Percentiles rank a stretch among this genome's conserved stretches.
Conservation (phyloP, 2,888 invertebrate species). For the Oxycera nigricornis region DNA sequence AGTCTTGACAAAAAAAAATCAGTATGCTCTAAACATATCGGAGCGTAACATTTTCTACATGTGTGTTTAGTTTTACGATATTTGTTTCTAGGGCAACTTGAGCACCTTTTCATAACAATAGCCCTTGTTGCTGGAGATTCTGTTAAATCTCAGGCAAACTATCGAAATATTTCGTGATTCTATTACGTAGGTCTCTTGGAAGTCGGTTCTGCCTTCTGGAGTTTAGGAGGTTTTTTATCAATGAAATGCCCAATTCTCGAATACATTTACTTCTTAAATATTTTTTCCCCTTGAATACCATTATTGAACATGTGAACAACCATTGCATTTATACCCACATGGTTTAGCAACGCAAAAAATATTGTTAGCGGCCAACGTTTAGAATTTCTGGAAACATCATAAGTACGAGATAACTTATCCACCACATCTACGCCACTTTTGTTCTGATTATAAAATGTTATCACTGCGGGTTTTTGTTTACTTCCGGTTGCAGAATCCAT, state of each 20-base stretch:
- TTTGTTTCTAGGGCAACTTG: background rate
- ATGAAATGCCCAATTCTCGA: background rate
- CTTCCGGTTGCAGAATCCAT: background rate
- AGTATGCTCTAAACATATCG: too few relatives aligned
- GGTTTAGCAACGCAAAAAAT: background rate
- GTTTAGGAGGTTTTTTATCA: background rate
- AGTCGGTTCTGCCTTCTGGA: background rate
- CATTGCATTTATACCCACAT: background rate
- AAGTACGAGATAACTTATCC: background rate
- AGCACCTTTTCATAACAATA: background rate
- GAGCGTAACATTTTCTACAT: too few relatives aligned
- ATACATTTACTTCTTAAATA: background rate
- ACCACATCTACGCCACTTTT: slow-evolving; percentile 13
- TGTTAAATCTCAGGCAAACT: too few relatives aligned
- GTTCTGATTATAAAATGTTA: too few relatives aligned
- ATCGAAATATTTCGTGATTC: background rate
- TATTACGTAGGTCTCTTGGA: background rate
- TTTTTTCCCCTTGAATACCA: background rate
- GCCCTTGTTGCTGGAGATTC: background rate
- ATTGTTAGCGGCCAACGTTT: background rate
- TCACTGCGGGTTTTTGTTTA: background rate
- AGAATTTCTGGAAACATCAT: background rate
- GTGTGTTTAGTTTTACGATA: too few relatives aligned
- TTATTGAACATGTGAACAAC: background rate
- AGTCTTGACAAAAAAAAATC: too few relatives aligned